Evolutionary conservation across 2,797 vertebrate species (phyloP), one percentile per base, ranked within the genome.

Genomic region (Anisognathus igniventris): DNA sequence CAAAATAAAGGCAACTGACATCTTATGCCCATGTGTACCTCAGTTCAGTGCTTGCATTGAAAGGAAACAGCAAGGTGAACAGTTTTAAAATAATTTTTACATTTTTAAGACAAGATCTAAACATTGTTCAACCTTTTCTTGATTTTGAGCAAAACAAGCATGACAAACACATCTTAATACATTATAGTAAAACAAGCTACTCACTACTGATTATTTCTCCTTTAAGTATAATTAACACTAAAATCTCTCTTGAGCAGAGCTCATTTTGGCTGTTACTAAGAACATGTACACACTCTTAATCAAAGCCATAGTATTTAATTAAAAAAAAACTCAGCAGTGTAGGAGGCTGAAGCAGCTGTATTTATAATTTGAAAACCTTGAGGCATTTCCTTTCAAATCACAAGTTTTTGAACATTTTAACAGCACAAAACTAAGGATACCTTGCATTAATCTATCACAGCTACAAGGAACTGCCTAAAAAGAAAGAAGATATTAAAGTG

Each of bases 401-500:
- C 76, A 86, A 88, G 68, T 12, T 72, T 89, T 27, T 51, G 9
- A 91, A 66, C 27, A 48, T 57, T 71, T 72, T 40, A 68, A 30
- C 1, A 2, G 47, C 45, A 93, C 21, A 64, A 66, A 74, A 73
- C 64, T 54, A 47, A 2, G 8, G 88, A 88, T 95, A 96, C 88
- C 90, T 94, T 80, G 48, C 35, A 65, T 23, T 39, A 92, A 86
- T 61, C 51, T 96, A 95, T 27, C 88, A 89, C 70, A 81, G 81
- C 57, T 86, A 91, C 39, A 71, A n/a, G 50, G 78, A 79, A 47
- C 22, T 85, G 48, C 94, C 93, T 95, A 85, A 88, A 92, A 95
- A 74, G 80, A 95, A 93, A 94, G 62, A 73, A 76, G 39, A 33
- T 47, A 74, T 85, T 88, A 40, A 84, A 78, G 35, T 22, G 14